phyloP scores from a whole-genome alignment of 2,113 vertebrate genomes.

The Eptesicus fuscus region DNA sequence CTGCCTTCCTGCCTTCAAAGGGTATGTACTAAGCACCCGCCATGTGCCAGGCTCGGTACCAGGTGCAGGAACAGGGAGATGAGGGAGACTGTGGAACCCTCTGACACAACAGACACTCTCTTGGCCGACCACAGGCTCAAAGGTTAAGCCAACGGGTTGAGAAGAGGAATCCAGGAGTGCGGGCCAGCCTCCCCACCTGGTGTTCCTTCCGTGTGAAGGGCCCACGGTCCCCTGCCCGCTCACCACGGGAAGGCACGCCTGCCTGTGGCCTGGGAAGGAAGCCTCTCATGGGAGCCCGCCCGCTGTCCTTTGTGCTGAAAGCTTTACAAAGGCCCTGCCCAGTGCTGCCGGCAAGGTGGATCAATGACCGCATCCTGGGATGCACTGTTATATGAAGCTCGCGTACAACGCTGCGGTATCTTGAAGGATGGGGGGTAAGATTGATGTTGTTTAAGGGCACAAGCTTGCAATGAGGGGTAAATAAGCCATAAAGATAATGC shows the following conservation, averaged over 20 bases:
- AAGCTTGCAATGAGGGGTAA: background rate
- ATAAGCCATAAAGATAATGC: background rate
- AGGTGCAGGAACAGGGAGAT: background rate
- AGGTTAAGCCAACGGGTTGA: background rate
- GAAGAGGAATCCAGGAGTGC: background rate
- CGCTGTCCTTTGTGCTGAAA: background rate
- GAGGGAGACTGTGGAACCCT: background rate
- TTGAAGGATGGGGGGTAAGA: background rate
- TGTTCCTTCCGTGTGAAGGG: background rate
- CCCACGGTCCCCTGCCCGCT: background rate
- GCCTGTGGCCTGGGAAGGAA: background rate
- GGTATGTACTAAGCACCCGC: background rate
- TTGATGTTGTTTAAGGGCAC: background rate
- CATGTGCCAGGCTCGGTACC: background rate
- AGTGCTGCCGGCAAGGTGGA: background rate
- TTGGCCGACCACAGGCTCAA: background rate
- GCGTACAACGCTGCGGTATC: background rate
- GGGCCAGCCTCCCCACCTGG: background rate
- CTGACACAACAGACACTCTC: background rate
- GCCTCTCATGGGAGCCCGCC: background rate
- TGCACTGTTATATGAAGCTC: background rate
- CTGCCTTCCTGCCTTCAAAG: background rate
- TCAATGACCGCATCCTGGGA: background rate
- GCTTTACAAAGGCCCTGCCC: background rate
- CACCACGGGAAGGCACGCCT: background rate